Percentiles rank a stretch among this genome's conserved stretches.
Conservation (phyloP, 2,797 vertebrate genomes). For the Cyprinodon diabolis region DNA sequence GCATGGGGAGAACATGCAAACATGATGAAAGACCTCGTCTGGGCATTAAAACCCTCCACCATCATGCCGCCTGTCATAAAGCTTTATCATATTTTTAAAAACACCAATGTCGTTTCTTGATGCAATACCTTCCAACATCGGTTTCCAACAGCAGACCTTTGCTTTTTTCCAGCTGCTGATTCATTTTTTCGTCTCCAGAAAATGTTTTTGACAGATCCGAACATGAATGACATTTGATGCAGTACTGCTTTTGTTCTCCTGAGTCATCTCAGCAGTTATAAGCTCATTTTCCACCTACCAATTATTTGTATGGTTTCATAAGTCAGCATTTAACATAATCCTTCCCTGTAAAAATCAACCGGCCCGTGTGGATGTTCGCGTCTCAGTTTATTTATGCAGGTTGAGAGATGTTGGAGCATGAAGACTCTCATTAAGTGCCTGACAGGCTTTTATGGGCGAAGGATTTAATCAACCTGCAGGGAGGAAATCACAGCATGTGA, state of each 20-base stretch:
- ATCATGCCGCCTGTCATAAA: no score
- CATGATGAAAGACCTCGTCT: no score
- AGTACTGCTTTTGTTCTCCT: not conserved
- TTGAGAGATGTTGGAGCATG: not conserved
- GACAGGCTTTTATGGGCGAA: constrained; percentile 12
- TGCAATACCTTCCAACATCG: not conserved
- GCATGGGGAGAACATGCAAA: no score
- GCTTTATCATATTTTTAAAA: no score
- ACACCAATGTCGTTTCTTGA: not conserved
- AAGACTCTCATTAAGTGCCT: constrained; percentile 3
- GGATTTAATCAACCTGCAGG: constrained; percentile 22
- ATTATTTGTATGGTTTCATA: not conserved
- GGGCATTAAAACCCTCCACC: no score
- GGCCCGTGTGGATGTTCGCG: not conserved
- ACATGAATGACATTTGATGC: not conserved
- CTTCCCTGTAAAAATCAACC: not conserved
- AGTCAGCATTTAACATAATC: constrained; percentile 4
- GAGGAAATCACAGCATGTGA: constrained; percentile 3
- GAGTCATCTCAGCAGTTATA: not conserved
- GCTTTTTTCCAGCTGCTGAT: not conserved
- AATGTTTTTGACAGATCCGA: not conserved
- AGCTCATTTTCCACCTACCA: not conserved
- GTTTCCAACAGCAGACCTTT: not conserved
- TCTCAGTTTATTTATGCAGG: not conserved
- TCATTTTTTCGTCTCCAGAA: not conserved